Evolutionary conservation across 2,888 invertebrate genomes (phyloP), one percentile per base, ranked within the genome.

Genomic region (Morpho helenor): DNA sequence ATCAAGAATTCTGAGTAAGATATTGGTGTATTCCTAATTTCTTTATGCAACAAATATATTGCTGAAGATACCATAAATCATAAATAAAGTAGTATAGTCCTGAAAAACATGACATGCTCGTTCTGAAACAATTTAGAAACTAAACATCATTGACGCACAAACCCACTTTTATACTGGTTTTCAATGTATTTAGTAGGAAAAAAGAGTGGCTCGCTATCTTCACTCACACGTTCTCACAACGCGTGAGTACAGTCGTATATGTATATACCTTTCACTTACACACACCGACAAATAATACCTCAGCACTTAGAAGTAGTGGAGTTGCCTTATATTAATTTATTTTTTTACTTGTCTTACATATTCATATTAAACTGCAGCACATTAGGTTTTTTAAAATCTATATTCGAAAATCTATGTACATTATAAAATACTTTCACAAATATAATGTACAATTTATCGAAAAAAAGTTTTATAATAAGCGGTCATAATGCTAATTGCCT

Each of bases 261-360:
- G 74, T 78, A 87, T 59, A 84, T 70, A 78, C 80, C 88, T 88
- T 88, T 89, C 87, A 81, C 86, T 82, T 68, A 78, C 86, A 44
- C 77, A 79, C 72, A 84, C 78, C 60, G 47, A 0, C 23, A 58
- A 42, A 56, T 41, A 57, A 16, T 8, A 8, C 10, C 4, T 31
- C 22, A 44, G 49, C 39, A 82, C 61, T 76, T 49, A 22, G 67
- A 73, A 63, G 61, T 16, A 8, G 3, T 77, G 57, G 82, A 84
- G 82, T 66, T 16, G 71, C 16, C 22, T 43, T 44, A 8, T 49
- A 22, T 7, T 44, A 22, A 16, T 9, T 9, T 43, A n/a, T 45
- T 47, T 52, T 47, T 7, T 52, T 23, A 53, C 31, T 31, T 31
- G 1, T 3, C 3, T 31, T 0, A 5, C 31, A 31, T 31, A 31